Percentiles rank a stretch among this genome's conserved stretches.
Conservation (phyloP, 2,888 invertebrate species). For the Parapristionchus giblindavisi region DNA sequence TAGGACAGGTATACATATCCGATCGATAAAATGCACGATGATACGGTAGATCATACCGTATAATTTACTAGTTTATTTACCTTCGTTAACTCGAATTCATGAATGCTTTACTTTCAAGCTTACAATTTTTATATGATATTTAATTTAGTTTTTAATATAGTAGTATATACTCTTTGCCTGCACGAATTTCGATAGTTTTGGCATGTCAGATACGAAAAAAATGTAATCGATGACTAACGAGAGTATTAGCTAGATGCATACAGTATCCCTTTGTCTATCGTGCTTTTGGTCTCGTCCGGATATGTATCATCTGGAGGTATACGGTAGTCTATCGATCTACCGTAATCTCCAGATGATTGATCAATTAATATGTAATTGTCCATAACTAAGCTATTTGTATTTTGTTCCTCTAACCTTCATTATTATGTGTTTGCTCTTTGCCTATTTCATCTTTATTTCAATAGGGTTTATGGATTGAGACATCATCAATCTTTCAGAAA, state of each 20-base stretch:
- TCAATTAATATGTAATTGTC: neutral
- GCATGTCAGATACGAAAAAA: too few species aligned
- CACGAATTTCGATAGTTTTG: too few species aligned
- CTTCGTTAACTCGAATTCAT: too few species aligned
- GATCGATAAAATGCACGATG: constrained; percentile 22
- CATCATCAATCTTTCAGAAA: constrained; percentile 54
- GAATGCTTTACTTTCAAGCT: too few species aligned
- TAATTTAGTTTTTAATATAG: too few species aligned
- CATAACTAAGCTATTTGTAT: too few species aligned
- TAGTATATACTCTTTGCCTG: too few species aligned
- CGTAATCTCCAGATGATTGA: constrained; percentile 6
- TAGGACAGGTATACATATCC: constrained; percentile 29
- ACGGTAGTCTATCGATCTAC: constrained; percentile 29
- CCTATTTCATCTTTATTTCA: neutral
- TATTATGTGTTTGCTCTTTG: neutral
- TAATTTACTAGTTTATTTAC: constrained; percentile 4
- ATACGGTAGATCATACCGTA: constrained; percentile 11
- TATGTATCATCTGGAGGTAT: too few species aligned
- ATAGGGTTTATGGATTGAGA: neutral
- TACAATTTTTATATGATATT: too few species aligned
- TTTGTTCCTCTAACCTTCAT: constrained; percentile 15
- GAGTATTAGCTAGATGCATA: too few species aligned
- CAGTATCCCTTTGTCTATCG: too few species aligned
- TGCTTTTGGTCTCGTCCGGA: constrained; percentile 31
- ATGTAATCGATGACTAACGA: too few species aligned